A percentile compares a stretch with the other conserved stretches of the same genome.
These are phyloP conservation scores for Cariama cristata DNA, from an alignment of 2,113 vertebrate species.

Conservation along the genomic window DNA sequence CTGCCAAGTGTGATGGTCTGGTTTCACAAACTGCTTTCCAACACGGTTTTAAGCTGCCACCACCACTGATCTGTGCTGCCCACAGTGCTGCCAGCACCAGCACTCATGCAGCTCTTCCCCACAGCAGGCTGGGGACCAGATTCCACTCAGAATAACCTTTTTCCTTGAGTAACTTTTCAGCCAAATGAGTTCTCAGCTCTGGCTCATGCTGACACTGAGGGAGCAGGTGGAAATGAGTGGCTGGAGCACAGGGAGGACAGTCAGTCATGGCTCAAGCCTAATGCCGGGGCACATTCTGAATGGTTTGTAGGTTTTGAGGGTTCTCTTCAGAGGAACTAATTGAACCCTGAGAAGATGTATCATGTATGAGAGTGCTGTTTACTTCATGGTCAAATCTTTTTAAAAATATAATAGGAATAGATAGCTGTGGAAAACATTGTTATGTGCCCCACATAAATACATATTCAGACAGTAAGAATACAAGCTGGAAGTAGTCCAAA, in stretches of 20 bases:
- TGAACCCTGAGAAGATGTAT: neutral
- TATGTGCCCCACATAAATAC: neutral
- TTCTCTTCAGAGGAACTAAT: neutral
- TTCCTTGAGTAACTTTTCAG: neutral
- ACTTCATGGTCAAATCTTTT: neutral
- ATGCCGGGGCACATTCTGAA: neutral
- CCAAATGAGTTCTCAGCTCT: neutral
- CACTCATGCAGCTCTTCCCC: fast-evolving
- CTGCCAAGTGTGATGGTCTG: neutral
- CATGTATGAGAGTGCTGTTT: neutral
- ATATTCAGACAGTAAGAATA: neutral
- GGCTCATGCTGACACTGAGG: neutral
- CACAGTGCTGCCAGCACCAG: neutral
- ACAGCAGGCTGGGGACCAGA: neutral
- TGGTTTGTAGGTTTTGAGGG: neutral
- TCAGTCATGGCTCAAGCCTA: neutral
- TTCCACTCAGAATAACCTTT: neutral
- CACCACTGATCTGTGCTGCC: neutral
- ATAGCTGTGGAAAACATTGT: neutral
- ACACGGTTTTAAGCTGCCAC: neutral
- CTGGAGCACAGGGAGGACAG: neutral
- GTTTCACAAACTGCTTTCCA: neutral
- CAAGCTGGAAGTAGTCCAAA: neutral
- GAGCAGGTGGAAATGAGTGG: neutral
- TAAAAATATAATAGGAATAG: neutral